Evolutionary conservation across 1,140 invertebrate species (phyloP).

Genomic region (Dendrolimus punctatus): DNA sequence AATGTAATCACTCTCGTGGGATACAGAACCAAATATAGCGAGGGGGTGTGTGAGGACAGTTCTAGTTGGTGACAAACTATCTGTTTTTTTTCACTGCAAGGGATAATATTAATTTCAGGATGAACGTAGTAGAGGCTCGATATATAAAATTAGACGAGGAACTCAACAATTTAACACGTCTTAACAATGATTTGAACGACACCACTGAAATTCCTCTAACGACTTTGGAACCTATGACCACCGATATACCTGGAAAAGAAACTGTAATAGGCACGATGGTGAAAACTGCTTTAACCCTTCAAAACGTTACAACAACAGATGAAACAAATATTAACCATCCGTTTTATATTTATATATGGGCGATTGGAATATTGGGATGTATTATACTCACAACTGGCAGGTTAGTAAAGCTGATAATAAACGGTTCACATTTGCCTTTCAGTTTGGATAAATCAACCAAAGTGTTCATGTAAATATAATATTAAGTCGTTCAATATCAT

Average conservation of each 20-base stretch:
- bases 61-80: background rate
- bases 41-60: too few relatives aligned
- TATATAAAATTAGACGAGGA: slow-evolving; percentile 2
- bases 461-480: too few relatives aligned
- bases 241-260: slow-evolving; percentile 14
- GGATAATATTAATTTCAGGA: slow-evolving; percentile 34
- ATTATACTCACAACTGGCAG: slow-evolving; percentile 72
- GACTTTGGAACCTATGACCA: slow-evolving; percentile 10
- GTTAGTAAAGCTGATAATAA: slow-evolving; percentile 21
- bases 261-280: slow-evolving; percentile 39
- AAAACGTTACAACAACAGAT: slow-evolving; percentile 21
- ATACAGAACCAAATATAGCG: too few relatives aligned
- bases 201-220: slow-evolving; percentile 7
- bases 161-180: background rate
- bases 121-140: slow-evolving; percentile 43
- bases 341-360: slow-evolving; percentile 75
- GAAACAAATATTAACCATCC: slow-evolving; percentile 31
- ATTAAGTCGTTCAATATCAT: too few relatives aligned
- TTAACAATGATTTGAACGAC: background rate
- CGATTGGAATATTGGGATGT: slow-evolving; percentile 68
- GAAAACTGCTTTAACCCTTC: slow-evolving; percentile 34
- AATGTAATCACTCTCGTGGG: too few relatives aligned
- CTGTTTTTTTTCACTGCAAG: slow-evolving; percentile 1
- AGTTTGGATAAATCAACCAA: too few relatives aligned
- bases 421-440: too few relatives aligned